Conservation (phyloP, 2,797 vertebrate species). For the Carduelis carduelis region DNA sequence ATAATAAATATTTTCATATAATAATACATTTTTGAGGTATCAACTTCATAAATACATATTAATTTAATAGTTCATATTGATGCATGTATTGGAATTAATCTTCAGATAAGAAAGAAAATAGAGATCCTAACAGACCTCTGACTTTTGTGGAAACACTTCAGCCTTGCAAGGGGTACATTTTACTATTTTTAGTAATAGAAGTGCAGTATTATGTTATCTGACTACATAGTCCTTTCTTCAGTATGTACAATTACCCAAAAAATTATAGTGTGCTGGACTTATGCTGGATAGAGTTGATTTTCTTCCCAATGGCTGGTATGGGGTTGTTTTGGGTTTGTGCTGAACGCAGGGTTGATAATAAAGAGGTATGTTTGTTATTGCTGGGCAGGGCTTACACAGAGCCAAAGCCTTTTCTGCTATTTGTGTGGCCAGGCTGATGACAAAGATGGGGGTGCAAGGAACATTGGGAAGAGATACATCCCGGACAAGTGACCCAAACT, state of each 20-base stretch:
- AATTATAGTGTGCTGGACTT: neutral
- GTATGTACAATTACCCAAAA: neutral
- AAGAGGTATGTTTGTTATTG: neutral
- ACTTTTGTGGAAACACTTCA: neutral
- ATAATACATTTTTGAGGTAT: neutral
- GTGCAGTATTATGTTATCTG: neutral
- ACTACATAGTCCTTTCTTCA: neutral
- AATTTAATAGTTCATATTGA: neutral
- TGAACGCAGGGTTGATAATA: neutral
- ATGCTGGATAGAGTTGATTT: neutral
- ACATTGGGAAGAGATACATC: neutral
- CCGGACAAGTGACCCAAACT: neutral
- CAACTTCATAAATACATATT: neutral
- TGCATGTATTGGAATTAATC: neutral
- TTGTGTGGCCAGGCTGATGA: fast-evolving
- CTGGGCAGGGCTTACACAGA: neutral
- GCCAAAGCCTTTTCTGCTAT: neutral
- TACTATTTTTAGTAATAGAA: neutral
- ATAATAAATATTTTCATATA: neutral
- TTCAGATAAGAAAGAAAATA: neutral
- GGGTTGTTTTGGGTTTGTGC: neutral
- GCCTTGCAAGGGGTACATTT: neutral
- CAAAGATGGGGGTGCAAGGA: fast-evolving
- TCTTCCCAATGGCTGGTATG: neutral
- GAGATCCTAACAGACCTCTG: neutral